These are phyloP conservation scores for Chaetodon trifascialis DNA, from an alignment of 2,113 vertebrate species.

Conservation along the genomic window DNA sequence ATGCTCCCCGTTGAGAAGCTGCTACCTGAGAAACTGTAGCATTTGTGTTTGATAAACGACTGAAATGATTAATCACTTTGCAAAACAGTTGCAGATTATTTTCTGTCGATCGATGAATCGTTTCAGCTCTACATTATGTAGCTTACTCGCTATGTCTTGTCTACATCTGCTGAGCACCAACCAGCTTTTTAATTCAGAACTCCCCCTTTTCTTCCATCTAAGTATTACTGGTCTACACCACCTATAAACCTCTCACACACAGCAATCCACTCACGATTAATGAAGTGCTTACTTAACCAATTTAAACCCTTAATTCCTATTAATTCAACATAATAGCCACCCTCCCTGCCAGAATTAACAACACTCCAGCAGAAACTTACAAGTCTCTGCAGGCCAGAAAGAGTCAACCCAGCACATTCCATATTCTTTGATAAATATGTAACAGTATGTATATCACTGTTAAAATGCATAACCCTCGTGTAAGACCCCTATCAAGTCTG, in stretches of 20 bases:
- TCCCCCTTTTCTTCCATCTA: constrained; percentile 39
- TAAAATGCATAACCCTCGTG: constrained; percentile 88
- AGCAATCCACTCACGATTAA: constrained; percentile 82
- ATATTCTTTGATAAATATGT: constrained; percentile 85
- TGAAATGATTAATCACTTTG: neutral
- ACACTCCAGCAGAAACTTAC: constrained; percentile 79
- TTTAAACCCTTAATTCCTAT: constrained; percentile 86
- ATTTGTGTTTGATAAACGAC: neutral
- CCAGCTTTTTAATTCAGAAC: constrained; percentile 38
- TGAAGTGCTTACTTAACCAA: constrained; percentile 89
- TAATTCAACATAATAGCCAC: constrained; percentile 87
- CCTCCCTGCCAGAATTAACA: constrained; percentile 84
- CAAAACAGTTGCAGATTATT: neutral
- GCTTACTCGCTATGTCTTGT: constrained; percentile 1
- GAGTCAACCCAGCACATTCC: constrained; percentile 83
- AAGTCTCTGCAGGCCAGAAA: constrained; percentile 81
- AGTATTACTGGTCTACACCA: constrained; percentile 33
- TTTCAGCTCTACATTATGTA: neutral
- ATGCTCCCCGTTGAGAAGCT: neutral
- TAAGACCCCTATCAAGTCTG: constrained; percentile 87
- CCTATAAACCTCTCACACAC: constrained; percentile 70
- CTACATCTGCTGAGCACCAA: constrained; percentile 9
- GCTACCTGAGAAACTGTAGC: neutral
- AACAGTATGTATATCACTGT: constrained; percentile 86
- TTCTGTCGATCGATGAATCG: neutral